Base-by-base conservation (phyloP, 2,888 invertebrate species). In the Agriopis leucophaearia region DNA sequence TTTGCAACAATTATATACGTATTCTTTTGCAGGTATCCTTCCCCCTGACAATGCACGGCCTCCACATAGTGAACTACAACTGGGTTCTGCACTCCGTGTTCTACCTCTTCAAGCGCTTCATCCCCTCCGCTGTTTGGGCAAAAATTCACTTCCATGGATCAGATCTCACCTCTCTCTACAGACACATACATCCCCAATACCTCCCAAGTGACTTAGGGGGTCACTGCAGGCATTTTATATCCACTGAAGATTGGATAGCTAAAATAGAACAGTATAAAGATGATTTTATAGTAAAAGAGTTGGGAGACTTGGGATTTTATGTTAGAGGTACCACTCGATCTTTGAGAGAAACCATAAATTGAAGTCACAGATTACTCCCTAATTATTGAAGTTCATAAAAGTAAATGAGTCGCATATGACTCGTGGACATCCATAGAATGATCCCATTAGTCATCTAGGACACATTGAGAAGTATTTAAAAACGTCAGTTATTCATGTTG, bases 1-100 rank as follows among this genome's bases (percentile, higher is more conserved):
- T 27, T 27, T 27, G 27, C 27, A 27, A 27, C 1, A 27, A 27
- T 27, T 27, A 27, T 27, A 27, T 1, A 12, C 18, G 9, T 47
- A 12, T 12, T 48, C 9, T 48, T 7, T 48, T 48, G 9, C 85
- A 96, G 96, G 95, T 96, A 0, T 95, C 96, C 4, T 96, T 96
- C 84, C 97, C 97, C 0, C 94, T 97, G 77, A 95, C 95, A 54
- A 95, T 96, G 54, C 94, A 96, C 75, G 96, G 96, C 0, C 94
- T 97, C 40, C 97, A 97, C 88, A 95, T 97, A 57, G 93, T 97
- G 5, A 96, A 97, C 83, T 96, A 97, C 88, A 96, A 96, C 56
- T 97, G 97, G 97, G 89, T 96, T 2, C 96, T 97, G 76, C 96
- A 96, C 83, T 95, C 96, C 16, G 95, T 96, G 64, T 96, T 96